These are phyloP conservation scores for Panagrolaimus sp. DNA, from an alignment of 1,140 invertebrate species.

Conservation along the genomic window DNA sequence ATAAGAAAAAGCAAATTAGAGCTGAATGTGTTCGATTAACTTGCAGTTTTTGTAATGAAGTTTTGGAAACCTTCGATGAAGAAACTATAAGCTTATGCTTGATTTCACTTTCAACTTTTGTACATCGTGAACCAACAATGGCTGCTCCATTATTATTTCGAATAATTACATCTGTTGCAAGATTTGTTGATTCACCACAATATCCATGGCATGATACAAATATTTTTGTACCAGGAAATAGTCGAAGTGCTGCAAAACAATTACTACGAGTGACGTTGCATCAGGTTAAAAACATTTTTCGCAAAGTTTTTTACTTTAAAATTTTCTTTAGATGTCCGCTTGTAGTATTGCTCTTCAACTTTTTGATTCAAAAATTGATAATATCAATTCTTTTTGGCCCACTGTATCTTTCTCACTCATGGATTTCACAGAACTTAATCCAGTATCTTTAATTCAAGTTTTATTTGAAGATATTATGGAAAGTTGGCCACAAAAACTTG, in stretches of 20 bases:
- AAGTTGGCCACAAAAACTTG: constrained; percentile 42
- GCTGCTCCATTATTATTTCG: constrained; percentile 86
- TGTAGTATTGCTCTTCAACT: constrained; percentile 85
- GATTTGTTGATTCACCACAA: constrained; percentile 55
- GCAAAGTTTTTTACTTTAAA: no score
- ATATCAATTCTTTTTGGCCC: constrained; percentile 70
- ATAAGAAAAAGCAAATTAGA: constrained; percentile 33
- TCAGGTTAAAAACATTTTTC: constrained; percentile 66
- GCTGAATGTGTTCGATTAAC: constrained; percentile 65
- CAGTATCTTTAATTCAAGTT: constrained; percentile 81
- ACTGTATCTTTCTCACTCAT: constrained; percentile 82
- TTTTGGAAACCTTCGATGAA: constrained; percentile 84
- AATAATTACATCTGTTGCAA: constrained; percentile 68
- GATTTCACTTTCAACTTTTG: constrained; percentile 84
- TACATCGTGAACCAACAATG: constrained; percentile 84
- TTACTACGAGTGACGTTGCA: constrained; percentile 91
- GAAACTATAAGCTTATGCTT: constrained; percentile 91
- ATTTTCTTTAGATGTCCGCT: constrained; percentile 44
- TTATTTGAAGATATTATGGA: constrained; percentile 68
- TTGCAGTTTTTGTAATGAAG: constrained; percentile 64
- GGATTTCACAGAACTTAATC: constrained; percentile 94
- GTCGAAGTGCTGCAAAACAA: constrained; percentile 86
- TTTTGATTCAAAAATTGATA: constrained; percentile 70
- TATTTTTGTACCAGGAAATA: constrained; percentile 78
- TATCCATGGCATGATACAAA: constrained; percentile 72